These are phyloP conservation scores for Dicentrarchus labrax DNA, from an alignment of 2,113 vertebrate genomes.

Conservation along the genomic window DNA sequence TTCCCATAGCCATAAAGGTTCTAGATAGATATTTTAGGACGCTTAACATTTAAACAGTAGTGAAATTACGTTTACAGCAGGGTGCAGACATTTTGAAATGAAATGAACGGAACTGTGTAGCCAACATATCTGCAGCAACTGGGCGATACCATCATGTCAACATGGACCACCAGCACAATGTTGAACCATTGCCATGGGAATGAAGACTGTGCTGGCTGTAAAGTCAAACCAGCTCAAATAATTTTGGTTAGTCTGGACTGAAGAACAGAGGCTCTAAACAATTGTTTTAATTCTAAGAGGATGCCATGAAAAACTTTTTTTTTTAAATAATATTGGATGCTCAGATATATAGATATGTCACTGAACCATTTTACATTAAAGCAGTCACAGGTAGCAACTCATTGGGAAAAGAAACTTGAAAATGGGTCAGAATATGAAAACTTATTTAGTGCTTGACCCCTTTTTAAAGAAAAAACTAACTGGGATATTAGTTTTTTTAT, in stretches of 20 bases:
- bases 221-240: too few relatives aligned
- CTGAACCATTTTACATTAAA: too few relatives aligned
- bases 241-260: not conserved
- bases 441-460: not conserved
- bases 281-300: not conserved
- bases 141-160: not conserved
- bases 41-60: too few relatives aligned
- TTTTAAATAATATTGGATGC: too few relatives aligned
- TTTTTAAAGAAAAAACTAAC: not conserved
- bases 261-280: not conserved
- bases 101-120: not conserved
- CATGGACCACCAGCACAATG: not conserved
- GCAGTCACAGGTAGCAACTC: too few relatives aligned
- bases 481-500: not conserved
- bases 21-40: too few relatives aligned
- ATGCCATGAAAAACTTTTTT: not conserved
- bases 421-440: constrained; percentile 21
- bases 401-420: not conserved
- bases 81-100: too few relatives aligned
- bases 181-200: not conserved
- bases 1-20: too few relatives aligned
- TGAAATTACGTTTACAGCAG: not conserved
- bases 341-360: too few relatives aligned
- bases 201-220: not conserved
- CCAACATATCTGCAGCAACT: not conserved